Percentiles rank a stretch among this genome's conserved stretches.
phyloP scores from a whole-genome alignment of 2,888 invertebrate species.

The Rhabditoides inermis region DNA sequence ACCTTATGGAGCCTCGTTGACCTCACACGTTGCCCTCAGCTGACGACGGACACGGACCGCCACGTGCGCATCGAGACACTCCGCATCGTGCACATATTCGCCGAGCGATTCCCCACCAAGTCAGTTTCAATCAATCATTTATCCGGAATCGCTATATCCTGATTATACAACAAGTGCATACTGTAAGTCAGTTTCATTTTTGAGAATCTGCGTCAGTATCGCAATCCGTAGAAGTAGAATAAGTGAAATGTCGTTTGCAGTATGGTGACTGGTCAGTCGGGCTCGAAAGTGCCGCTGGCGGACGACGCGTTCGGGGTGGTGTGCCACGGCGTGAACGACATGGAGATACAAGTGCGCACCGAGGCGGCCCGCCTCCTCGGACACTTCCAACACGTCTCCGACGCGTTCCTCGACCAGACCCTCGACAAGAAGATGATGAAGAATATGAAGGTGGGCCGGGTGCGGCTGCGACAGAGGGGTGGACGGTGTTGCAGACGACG shows the following conservation, averaged over 20 bases:
- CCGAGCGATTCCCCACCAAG: neutral
- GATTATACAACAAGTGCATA: no score
- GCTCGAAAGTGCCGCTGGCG: constrained; percentile 66
- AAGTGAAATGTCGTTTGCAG: no score
- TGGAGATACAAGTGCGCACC: constrained; percentile 59
- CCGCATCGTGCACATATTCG: neutral
- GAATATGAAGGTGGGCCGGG: constrained; percentile 69
- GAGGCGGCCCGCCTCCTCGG: constrained; percentile 59
- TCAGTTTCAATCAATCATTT: neutral
- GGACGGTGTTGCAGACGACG: neutral
- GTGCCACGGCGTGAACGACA: constrained; percentile 83
- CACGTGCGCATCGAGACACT: neutral
- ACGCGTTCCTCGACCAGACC: constrained; percentile 83
- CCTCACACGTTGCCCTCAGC: neutral
- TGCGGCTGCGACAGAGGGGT: constrained; percentile 7
- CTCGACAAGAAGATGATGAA: constrained; percentile 95
- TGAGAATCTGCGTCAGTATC: no score
- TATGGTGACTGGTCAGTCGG: neutral
- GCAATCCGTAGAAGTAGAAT: no score
- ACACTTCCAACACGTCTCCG: constrained; percentile 75
- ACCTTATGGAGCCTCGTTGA: no score
- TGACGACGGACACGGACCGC: neutral
- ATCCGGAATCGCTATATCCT: neutral
- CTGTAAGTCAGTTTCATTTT: no score
- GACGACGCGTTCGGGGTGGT: constrained; percentile 94